A percentile compares a stretch with the other conserved stretches of the same genome.
Evolutionary conservation across 23 tunicate species (phyloP).

Genomic region (Trididemnum nubilum): DNA sequence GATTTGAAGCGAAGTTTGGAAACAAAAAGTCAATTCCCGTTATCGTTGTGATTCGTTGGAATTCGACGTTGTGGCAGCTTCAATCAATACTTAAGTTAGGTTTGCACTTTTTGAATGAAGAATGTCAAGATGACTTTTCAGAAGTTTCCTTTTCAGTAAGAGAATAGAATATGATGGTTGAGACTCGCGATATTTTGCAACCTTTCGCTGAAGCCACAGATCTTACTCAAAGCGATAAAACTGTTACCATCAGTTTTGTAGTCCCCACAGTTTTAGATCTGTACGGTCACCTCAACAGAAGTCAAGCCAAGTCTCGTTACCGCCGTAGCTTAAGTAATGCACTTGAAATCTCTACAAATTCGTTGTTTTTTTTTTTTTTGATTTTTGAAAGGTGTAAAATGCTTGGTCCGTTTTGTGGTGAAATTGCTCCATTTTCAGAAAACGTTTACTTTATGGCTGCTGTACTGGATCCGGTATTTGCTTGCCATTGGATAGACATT

Average conservation of each 20-base stretch:
- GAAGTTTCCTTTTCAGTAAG: constrained; percentile 8
- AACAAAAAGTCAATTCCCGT: neutral
- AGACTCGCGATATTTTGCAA: constrained; percentile 22
- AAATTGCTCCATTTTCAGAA: constrained; percentile 13
- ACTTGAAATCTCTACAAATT: neutral
- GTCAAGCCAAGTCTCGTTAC: constrained; percentile 18
- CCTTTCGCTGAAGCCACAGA: constrained; percentile 48
- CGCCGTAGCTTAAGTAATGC: neutral
- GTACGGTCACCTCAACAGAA: constrained; percentile 29
- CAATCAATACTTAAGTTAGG: constrained; percentile 1
- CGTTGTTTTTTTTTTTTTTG: neutral
- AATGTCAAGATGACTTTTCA: constrained; percentile 9
- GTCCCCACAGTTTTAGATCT: constrained; percentile 52
- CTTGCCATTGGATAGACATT: constrained; percentile 20
- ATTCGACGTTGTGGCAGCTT: constrained; percentile 15
- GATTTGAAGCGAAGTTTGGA: constrained; percentile 13
- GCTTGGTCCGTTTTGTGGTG: constrained; percentile 19
- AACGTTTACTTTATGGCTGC: constrained; percentile 23
- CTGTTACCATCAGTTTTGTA: constrained; percentile 50
- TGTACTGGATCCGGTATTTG: constrained; percentile 21
- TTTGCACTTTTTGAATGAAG: constrained; percentile 1
- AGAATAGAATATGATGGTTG: constrained; percentile 14
- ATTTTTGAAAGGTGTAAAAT: constrained; percentile 14
- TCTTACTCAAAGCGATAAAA: constrained; percentile 22
- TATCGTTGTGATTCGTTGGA: constrained; percentile 17